Evolutionary conservation across 2,888 invertebrate genomes (phyloP).

Genomic region (Drosophila crucigera): DNA sequence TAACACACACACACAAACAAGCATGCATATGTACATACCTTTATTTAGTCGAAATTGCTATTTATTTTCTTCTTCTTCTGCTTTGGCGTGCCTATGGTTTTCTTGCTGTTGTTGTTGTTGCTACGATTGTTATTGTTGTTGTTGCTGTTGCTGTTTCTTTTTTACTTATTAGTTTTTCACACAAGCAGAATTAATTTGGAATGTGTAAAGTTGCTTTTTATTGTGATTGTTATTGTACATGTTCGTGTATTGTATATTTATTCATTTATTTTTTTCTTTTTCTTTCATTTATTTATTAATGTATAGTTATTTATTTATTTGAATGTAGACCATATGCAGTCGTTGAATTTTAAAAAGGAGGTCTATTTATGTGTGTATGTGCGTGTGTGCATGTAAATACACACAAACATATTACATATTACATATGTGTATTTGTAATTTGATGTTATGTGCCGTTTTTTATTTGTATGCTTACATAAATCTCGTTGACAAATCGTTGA

Average conservation of each 20-base stretch:
- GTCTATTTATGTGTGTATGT: neutral
- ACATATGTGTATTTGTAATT: slow-evolving; percentile 36
- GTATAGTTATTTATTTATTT: slow-evolving; percentile 1
- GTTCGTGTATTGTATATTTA: slow-evolving; percentile 16
- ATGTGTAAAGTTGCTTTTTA: slow-evolving; percentile 59
- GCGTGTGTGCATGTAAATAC: slow-evolving; percentile 11
- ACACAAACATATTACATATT: slow-evolving; percentile 22
- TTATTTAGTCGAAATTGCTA: slow-evolving; percentile 79
- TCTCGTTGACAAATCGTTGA: slow-evolving; percentile 42
- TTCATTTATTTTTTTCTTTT: slow-evolving; percentile 7
- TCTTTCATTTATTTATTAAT: slow-evolving; percentile 6
- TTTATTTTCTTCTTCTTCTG: slow-evolving; percentile 73
- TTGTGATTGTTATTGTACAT: slow-evolving; percentile 51
- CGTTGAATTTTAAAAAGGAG: slow-evolving; percentile 1
- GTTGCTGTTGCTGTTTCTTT: slow-evolving; percentile 39
- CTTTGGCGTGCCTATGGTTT: slow-evolving; percentile 54
- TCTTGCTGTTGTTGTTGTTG: slow-evolving; percentile 33
- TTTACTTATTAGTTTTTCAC: slow-evolving; percentile 65
- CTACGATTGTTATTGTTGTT: slow-evolving; percentile 26
- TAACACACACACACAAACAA: slow-evolving; percentile 22
- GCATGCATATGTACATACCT: slow-evolving; percentile 52
- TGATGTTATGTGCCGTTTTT: slow-evolving; percentile 42
- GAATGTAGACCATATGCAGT: neutral
- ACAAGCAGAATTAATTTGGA: slow-evolving; percentile 71
- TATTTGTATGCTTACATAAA: slow-evolving; percentile 56